These are phyloP conservation scores for Eutolmus rufibarbis DNA, from an alignment of 2,888 invertebrate species.

Conservation along the genomic window DNA sequence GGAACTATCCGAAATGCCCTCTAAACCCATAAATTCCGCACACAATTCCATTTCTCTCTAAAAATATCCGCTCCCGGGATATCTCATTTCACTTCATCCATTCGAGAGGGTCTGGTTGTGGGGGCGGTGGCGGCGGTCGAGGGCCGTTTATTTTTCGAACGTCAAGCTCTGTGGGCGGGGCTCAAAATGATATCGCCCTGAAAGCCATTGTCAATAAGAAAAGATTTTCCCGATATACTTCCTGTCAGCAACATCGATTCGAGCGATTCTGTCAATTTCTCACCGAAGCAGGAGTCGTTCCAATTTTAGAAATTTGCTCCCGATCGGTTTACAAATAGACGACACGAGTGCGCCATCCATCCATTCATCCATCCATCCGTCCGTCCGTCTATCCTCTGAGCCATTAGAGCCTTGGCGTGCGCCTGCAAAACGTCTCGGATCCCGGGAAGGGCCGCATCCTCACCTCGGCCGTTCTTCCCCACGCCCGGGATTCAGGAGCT, in stretches of 20 bases:
- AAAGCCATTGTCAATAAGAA: conserved; percentile 22
- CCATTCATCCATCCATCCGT: background rate
- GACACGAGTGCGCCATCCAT: background rate
- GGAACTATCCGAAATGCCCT: background rate
- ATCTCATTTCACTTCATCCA: background rate
- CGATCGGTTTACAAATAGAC: conserved; percentile 31
- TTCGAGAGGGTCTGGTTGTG: background rate
- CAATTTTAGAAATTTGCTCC: conserved; percentile 27
- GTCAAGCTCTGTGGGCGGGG: background rate
- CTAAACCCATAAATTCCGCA: background rate
- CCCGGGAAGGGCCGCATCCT: background rate
- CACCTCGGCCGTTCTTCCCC: background rate
- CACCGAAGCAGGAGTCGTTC: conserved; percentile 5
- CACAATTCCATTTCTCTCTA: background rate
- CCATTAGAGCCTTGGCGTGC: background rate
- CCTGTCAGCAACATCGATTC: conserved; percentile 14
- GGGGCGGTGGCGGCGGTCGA: background rate
- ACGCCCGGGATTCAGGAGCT: background rate
- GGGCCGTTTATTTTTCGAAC: background rate
- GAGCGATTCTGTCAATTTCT: conserved; percentile 9
- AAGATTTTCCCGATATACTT: conserved; percentile 11
- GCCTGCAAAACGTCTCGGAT: background rate
- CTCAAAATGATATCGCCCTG: conserved; percentile 3
- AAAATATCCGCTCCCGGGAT: background rate
- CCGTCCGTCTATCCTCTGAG: background rate